These are phyloP conservation scores for Aphaenogaster rudis DNA, from an alignment of 1,140 invertebrate genomes.

Conservation along the genomic window DNA sequence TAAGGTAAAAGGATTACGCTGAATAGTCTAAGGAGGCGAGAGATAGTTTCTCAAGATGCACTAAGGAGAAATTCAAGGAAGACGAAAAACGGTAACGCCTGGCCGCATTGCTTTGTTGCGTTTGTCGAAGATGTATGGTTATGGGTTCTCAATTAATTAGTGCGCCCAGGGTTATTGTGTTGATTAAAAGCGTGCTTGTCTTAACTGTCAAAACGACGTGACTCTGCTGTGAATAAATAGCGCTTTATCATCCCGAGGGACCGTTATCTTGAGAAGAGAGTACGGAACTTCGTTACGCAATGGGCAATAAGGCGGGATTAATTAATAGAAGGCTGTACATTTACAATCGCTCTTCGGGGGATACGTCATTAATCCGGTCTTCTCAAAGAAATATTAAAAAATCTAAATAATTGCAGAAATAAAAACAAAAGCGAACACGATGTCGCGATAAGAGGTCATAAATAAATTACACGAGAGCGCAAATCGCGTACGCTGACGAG, in stretches of 20 bases:
- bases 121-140: constrained; percentile 15
- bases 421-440: constrained; percentile 7
- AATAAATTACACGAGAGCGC: background rate
- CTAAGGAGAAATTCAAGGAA: constrained; percentile 15
- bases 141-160: constrained; percentile 34
- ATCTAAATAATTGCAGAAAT: constrained; percentile 6
- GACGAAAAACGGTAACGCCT: constrained; percentile 48
- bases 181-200: constrained; percentile 5
- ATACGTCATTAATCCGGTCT: constrained; percentile 8
- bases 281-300: constrained; percentile 59
- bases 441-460: constrained; percentile 32
- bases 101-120: background rate
- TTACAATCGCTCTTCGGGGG: constrained; percentile 2
- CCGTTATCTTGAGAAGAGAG: constrained; percentile 55
- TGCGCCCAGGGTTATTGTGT: background rate
- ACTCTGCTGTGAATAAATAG: constrained; percentile 46
- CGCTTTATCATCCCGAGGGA: constrained; percentile 28
- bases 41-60: background rate
- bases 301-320: constrained; percentile 14
- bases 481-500: background rate
- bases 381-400: background rate
- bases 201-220: constrained; percentile 28
- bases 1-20: background rate
- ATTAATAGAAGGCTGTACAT: constrained; percentile 45
- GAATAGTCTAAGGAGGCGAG: constrained; percentile 13